A percentile compares a stretch with the other conserved stretches of the same genome.
Evolutionary conservation across 2,113 vertebrate species (phyloP).

Genomic region (Cavia porcellus): DNA sequence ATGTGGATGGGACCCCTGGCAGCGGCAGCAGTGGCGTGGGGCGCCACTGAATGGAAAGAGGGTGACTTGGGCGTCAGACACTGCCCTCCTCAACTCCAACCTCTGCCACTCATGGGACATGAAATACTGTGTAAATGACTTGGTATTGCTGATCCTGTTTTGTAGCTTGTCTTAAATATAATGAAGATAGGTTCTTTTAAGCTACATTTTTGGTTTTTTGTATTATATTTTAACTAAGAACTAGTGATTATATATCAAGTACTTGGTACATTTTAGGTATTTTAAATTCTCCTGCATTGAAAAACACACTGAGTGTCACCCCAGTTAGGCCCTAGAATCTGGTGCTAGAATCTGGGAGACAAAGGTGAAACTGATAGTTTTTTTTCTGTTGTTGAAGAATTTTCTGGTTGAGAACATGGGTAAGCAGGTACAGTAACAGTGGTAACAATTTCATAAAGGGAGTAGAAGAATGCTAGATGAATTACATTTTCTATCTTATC

Average conservation of each 20-base stretch:
- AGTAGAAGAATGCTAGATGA: background rate
- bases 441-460: background rate
- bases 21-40: background rate
- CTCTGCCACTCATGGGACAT: background rate
- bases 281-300: background rate
- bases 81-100: background rate
- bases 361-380: background rate
- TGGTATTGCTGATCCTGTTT: background rate
- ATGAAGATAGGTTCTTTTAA: background rate
- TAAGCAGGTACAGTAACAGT: background rate
- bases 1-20: background rate
- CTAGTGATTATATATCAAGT: background rate
- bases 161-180: conserved; percentile 1
- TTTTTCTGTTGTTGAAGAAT: background rate
- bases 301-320: background rate
- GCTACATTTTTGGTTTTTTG: background rate
- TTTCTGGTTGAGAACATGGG: background rate
- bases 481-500: background rate
- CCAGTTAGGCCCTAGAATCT: background rate
- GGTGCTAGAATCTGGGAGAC: conserved; percentile 14
- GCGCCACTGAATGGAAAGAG: background rate
- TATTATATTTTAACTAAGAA: conserved; percentile 14
- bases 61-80: background rate
- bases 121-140: background rate
- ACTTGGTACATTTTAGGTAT: background rate